Conservation (phyloP, 2,797 vertebrate species). For the Sarcoramphus papa region DNA sequence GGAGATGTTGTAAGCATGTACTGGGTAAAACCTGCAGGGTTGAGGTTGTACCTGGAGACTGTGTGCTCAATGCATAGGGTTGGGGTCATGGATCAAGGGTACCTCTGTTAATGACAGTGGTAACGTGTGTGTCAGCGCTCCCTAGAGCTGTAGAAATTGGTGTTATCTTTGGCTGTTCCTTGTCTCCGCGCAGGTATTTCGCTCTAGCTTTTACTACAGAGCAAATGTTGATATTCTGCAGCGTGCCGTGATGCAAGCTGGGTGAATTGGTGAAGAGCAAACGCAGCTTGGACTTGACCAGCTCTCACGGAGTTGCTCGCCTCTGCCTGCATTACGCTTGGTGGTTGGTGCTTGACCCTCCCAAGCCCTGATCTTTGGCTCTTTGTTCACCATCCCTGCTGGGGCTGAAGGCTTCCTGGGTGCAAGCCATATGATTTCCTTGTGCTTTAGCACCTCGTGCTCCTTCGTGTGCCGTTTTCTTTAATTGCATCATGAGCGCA, state of each 20-base stretch:
- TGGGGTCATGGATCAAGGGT: neutral
- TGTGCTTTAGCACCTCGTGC: neutral
- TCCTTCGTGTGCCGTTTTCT: neutral
- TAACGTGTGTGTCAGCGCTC: neutral
- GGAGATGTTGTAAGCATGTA: too few relatives aligned
- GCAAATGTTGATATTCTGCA: neutral
- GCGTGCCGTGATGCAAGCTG: neutral
- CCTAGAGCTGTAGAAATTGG: neutral
- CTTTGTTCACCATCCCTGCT: neutral
- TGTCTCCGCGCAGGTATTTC: neutral
- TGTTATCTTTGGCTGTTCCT: neutral
- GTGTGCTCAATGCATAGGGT: accelerated
- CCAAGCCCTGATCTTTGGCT: neutral
- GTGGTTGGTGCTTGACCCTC: neutral
- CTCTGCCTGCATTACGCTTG: neutral
- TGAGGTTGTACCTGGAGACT: neutral
- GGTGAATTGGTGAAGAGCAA: neutral
- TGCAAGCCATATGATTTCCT: neutral
- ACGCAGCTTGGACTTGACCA: neutral
- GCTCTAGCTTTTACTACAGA: neutral
- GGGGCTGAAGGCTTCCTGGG: neutral
- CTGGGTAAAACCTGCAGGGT: neutral
- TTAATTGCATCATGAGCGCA: accelerated
- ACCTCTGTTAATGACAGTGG: neutral
- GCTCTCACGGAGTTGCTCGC: too few relatives aligned